A percentile compares a stretch with the other conserved stretches of the same genome.
phyloP scores from a whole-genome alignment of 2,113 vertebrate species.

The Grantiella picta region DNA sequence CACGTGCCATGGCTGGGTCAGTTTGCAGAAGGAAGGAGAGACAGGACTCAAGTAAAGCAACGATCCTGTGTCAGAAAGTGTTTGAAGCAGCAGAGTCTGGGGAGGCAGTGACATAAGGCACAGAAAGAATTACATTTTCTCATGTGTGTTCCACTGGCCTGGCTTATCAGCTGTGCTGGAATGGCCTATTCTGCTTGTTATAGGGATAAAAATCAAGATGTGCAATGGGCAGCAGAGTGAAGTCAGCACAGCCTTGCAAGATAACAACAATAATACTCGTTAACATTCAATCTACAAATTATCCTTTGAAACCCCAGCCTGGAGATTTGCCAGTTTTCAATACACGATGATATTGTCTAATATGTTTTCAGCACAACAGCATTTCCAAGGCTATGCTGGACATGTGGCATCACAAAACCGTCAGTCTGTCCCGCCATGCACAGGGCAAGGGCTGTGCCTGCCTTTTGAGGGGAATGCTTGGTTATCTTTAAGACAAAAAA shows the following conservation, averaged over 20 bases:
- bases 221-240: background rate
- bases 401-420: background rate
- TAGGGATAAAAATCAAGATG: background rate
- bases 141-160: background rate
- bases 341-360: background rate
- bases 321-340: slow-evolving; percentile 17
- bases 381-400: background rate
- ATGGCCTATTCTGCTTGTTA: background rate
- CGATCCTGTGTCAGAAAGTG: accelerated
- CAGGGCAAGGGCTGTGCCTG: background rate
- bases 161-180: background rate
- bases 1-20: background rate
- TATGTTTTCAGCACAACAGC: background rate
- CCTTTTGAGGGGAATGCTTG: background rate
- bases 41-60: background rate
- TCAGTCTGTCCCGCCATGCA: background rate
- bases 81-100: background rate
- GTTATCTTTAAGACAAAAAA: background rate
- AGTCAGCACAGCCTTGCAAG: background rate
- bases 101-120: background rate
- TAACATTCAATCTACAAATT: slow-evolving; percentile 47
- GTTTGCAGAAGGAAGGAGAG: background rate
- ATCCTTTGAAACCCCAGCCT: slow-evolving; percentile 12
- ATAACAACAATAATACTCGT: slow-evolving; percentile 14
- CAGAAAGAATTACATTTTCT: background rate